Evolutionary conservation across 2,113 vertebrate species (phyloP), one percentile per base, ranked within the genome.

Genomic region (Chloropsis cyanopogon): DNA sequence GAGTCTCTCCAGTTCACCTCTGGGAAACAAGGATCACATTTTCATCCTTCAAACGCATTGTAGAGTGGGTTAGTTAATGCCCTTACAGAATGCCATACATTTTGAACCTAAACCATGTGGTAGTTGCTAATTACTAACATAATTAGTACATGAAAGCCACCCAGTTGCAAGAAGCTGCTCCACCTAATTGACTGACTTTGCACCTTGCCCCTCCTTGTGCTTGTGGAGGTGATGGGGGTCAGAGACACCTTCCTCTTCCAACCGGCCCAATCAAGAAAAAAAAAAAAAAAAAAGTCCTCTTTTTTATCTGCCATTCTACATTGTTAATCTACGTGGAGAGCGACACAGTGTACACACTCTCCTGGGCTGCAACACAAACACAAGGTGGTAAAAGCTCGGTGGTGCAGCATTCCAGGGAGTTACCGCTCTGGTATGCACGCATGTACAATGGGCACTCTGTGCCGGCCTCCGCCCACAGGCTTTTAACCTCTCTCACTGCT

Each of bases 361-460:
- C 31, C 53, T 52, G 72, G 46, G 19, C 93, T 53, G 75, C 86
- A 95, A 87, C 93, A 95, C 93, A 90, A 94, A 92, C 21, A 96
- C 68, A 94, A 97, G 95, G 96, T 95, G 95, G 92, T 97, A 95
- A 96, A 93, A 66, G 26, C 82, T 96, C 56, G 2, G 91, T 12
- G 5, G 79, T 97, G 94, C 97, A 95, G 95, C 96, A 97, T 97
- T 97, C 96, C 97, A 96, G 95, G 90, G 97, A 95, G 95, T 41
- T 92, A 90, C 95, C 91, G 85, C 93, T 95, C 82, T 94, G 77
- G 96, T 96, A 96, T 95, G 93, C 93, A 79, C 7, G 26, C 92
- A 95, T 60, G 24, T 95, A 97, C 97, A 98, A 97, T 96, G 95
- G 93, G 90, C 86, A 96, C 94, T 93, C 94, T 98, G 96, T 96